phyloP scores from a whole-genome alignment of 2,888 invertebrate species.

The Drosophila emarginata region DNA sequence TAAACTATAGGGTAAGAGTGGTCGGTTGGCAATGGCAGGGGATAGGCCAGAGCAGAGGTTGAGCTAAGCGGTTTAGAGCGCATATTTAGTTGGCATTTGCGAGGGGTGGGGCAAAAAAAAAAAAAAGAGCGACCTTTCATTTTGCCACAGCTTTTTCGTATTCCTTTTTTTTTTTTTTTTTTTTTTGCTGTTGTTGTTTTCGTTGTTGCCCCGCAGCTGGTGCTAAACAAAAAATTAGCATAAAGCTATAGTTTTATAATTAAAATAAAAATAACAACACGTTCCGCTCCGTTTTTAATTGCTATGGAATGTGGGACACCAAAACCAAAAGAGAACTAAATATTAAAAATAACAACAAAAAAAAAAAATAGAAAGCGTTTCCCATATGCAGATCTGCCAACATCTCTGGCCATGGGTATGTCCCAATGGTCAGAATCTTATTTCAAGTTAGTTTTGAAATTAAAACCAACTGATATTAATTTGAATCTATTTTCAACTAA shows the following conservation, averaged over 20 bases:
- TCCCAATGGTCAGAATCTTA: background rate
- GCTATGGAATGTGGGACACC: slow-evolving; percentile 49
- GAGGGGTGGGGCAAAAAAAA: background rate
- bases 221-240: slow-evolving; percentile 45
- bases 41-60: background rate
- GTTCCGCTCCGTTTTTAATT: slow-evolving; percentile 48
- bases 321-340: background rate
- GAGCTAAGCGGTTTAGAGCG: slow-evolving; percentile 2
- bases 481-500: no score
- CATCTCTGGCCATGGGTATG: background rate
- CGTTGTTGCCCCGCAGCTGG: background rate
- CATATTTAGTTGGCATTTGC: background rate
- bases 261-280: slow-evolving; percentile 56
- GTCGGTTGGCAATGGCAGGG: background rate
- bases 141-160: slow-evolving; percentile 7
- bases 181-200: background rate
- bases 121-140: background rate
- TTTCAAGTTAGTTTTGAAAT: background rate
- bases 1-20: background rate
- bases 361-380: background rate
- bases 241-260: slow-evolving; percentile 57
- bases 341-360: background rate
- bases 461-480: no score
- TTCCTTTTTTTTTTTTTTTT: background rate
- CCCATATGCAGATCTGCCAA: background rate